Percentiles rank a stretch among this genome's conserved stretches.
Conservation (phyloP, 2,113 vertebrate genomes). For the Felis catus region F.catus_Fca126_mat1.0 CM031423.1:76341001-76341500, state of each 20-base stretch:
- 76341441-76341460: background rate
- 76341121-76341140: background rate
- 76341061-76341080: background rate
- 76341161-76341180: background rate
- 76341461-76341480: background rate
- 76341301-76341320: too few species aligned
- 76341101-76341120: background rate
- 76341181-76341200: background rate
- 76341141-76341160: background rate
- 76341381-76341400: too few species aligned
- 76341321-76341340: rapidly evolving
- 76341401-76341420: too few species aligned
- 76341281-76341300: background rate
- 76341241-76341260: background rate
- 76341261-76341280: background rate
- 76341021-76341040: background rate
- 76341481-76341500: background rate
- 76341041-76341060: background rate
- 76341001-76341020: background rate
- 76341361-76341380: background rate
- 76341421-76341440: background rate
- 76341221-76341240: rapidly evolving
- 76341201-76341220: background rate
- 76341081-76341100: background rate
- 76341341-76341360: rapidly evolving